Base-by-base conservation (phyloP, 1,140 invertebrate genomes). In the Halesus radiatus region DNA sequence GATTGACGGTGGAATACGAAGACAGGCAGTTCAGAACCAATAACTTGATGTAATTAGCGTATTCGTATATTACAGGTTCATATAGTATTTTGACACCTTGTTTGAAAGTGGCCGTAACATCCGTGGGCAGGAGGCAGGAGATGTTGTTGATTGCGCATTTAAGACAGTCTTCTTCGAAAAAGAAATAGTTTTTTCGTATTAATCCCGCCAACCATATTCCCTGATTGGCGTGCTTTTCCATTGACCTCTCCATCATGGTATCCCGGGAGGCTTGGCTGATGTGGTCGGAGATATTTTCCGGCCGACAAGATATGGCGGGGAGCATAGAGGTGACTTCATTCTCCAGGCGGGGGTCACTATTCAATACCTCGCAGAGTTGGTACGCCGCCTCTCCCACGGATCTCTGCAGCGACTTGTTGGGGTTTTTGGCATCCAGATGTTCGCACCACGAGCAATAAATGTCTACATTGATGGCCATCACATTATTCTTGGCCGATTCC, bases 361-460 rank as follows among this genome's bases (percentile, higher is more conserved):
- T 78, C 32, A 80, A 52, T 54, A 83, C 73, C 7, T 62, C 50
- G 3, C 56, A 32, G 16, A 83, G 80, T 74, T 64, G 50, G 58
- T 79, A 80, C 54, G 82, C 72, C n/a, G 22, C 7, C 56, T 83
- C 82, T 23, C 77, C 82, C 16, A 83, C 62, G 20, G 66, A 56
- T 68, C 20, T 72, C 64, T 83, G 82, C 7, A 83, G 45, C 18
- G 80, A 58, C 73, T 62, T 83, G 60, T 20, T 13, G 0, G 76
- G 20, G 64, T 81, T 74, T 23, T 81, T 52, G 13, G 26, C 29
- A 0, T 45, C 45, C 13, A 50, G 13, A 77, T 64, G 22, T 70
- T 83, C 82, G 72, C 54, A 54, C 82, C 80, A 83, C 15, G 77
- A 79, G 32, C 79, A 81, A 20, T 73, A 81, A 13, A 81, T 66